A percentile compares a stretch with the other conserved stretches of the same genome.
Conservation (phyloP, 2,113 vertebrate species). For the Steatornis caripensis region DNA sequence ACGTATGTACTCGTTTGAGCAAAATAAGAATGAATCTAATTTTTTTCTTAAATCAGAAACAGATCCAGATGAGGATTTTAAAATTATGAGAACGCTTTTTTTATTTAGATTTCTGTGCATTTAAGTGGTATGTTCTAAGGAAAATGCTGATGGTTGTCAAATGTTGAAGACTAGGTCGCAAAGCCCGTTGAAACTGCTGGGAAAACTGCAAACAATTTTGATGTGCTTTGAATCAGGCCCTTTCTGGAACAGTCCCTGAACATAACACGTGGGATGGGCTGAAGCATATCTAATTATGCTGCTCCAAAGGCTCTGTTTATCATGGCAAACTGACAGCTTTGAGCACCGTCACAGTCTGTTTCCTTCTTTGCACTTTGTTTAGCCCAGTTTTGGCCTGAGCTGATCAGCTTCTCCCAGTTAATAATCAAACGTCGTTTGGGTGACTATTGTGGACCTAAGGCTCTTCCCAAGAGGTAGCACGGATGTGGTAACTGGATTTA, state of each 20-base stretch:
- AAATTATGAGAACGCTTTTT: slow-evolving; percentile 16
- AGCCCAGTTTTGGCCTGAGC: neutral
- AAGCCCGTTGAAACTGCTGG: neutral
- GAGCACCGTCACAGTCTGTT: neutral
- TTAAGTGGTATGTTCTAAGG: slow-evolving; percentile 1
- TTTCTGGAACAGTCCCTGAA: neutral
- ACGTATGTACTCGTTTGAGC: neutral
- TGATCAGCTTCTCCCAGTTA: neutral
- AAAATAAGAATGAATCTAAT: slow-evolving; percentile 25
- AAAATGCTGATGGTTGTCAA: slow-evolving; percentile 40
- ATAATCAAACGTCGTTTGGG: neutral
- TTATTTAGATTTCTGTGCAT: slow-evolving; percentile 18
- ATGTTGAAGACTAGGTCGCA: slow-evolving; percentile 4
- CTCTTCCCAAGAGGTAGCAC: neutral
- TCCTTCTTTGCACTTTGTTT: neutral
- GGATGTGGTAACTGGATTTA: neutral
- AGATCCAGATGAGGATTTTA: slow-evolving; percentile 28
- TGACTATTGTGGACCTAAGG: neutral
- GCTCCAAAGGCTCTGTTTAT: neutral
- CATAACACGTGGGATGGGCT: neutral
- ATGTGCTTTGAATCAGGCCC: neutral
- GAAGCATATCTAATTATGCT: neutral
- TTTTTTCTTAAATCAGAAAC: slow-evolving; percentile 32
- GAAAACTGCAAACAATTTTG: slow-evolving; percentile 22
- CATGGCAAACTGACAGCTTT: neutral